Conservation (phyloP, 2,888 invertebrate species). For the Xestobium rufovillosum region DNA sequence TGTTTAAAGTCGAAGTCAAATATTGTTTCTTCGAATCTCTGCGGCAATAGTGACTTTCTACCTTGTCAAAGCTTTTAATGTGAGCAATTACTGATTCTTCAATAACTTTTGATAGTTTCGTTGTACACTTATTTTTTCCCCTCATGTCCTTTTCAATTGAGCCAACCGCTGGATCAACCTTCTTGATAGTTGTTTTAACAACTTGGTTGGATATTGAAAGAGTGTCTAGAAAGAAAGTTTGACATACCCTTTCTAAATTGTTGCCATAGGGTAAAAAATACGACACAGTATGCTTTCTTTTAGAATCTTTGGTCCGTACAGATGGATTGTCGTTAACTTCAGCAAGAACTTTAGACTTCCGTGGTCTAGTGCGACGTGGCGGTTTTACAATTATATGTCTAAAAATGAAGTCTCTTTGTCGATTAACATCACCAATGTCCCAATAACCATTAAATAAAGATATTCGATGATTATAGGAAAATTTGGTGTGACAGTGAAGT, state of each 20-base stretch:
- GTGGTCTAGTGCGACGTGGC: background rate
- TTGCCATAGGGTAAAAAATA: no score
- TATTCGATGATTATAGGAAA: background rate
- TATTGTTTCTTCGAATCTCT: slow-evolving; percentile 13
- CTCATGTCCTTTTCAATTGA: slow-evolving; percentile 15
- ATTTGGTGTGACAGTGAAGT: no score
- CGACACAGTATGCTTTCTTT: background rate
- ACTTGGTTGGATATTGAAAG: background rate
- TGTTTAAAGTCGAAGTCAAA: slow-evolving; percentile 17
- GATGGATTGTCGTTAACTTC: background rate
- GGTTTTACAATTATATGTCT: background rate
- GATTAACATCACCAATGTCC: background rate
- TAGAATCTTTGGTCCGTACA: no score
- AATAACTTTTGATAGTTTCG: slow-evolving; percentile 17
- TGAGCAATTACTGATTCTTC: slow-evolving; percentile 18
- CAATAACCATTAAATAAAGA: background rate
- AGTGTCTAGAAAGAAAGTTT: slow-evolving; percentile 12
- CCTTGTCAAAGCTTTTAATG: slow-evolving; percentile 13
- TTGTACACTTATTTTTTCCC: slow-evolving; percentile 19
- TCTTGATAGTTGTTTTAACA: background rate
- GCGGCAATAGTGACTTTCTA: slow-evolving; percentile 21
- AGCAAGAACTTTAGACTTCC: background rate
- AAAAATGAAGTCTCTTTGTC: slow-evolving; percentile 1
- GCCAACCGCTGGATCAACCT: slow-evolving; percentile 2
- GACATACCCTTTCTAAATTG: slow-evolving; percentile 3